These are phyloP conservation scores for Indicator maculatus DNA, from an alignment of 2,113 vertebrate genomes.

Conservation along the genomic window DNA sequence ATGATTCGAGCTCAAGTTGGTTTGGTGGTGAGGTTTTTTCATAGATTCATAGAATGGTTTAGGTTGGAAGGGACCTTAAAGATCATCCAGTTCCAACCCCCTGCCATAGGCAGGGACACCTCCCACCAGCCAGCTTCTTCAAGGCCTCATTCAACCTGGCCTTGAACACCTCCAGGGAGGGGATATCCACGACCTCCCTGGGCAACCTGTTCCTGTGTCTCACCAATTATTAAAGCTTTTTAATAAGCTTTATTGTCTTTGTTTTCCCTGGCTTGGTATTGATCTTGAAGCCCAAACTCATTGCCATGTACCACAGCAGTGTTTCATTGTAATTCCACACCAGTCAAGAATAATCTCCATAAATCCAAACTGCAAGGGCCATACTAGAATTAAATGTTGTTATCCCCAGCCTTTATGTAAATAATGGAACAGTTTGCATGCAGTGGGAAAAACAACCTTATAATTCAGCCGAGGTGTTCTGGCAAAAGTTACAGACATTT, in stretches of 20 bases:
- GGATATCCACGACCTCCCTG: too few relatives aligned
- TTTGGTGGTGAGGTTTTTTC: background rate
- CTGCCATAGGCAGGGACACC: too few relatives aligned
- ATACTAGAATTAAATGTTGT: constrained; percentile 5
- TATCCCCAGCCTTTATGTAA: background rate
- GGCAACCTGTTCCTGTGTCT: too few relatives aligned
- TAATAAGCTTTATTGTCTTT: background rate
- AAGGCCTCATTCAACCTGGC: too few relatives aligned
- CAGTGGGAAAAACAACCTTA: background rate
- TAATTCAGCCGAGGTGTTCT: constrained; percentile 9
- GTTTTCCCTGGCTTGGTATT: background rate
- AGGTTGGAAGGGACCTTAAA: too few relatives aligned
- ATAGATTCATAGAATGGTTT: too few relatives aligned
- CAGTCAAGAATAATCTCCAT: background rate
- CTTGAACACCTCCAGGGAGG: too few relatives aligned
- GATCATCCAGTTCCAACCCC: too few relatives aligned
- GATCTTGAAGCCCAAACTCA: background rate
- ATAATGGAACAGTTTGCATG: background rate
- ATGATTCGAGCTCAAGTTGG: background rate
- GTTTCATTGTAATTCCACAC: background rate
- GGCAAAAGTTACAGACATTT: background rate
- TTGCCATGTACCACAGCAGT: background rate
- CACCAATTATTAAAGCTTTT: too few relatives aligned
- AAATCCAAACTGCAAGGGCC: background rate
- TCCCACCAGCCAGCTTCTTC: too few relatives aligned